A percentile compares a stretch with the other conserved stretches of the same genome.
These are phyloP conservation scores for Rhyzopertha dominica DNA, from an alignment of 1,140 invertebrate genomes.

Conservation along the genomic window DNA sequence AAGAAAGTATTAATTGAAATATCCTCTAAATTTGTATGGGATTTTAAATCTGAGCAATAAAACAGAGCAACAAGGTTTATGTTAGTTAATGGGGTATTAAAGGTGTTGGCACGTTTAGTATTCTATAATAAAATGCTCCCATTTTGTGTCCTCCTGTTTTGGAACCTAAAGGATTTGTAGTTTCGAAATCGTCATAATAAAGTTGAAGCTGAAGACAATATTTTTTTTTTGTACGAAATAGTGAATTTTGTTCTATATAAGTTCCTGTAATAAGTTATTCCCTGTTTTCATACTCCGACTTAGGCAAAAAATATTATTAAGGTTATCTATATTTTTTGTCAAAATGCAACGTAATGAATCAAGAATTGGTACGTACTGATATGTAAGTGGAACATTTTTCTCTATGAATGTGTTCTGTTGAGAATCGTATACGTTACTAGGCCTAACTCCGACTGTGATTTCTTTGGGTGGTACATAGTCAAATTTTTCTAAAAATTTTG, in stretches of 20 bases:
- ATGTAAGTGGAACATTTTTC: constrained; percentile 10
- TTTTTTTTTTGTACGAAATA: constrained; percentile 7
- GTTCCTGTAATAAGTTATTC: neutral
- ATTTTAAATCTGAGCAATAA: constrained; percentile 14
- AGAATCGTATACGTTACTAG: constrained; percentile 6
- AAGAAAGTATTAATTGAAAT: constrained; percentile 3
- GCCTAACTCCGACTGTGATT: neutral
- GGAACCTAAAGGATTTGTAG: constrained; percentile 9
- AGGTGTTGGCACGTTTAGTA: constrained; percentile 11
- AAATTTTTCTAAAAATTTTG: neutral
- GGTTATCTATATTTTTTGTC: neutral
- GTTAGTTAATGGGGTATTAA: constrained; percentile 1
- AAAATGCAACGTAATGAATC: constrained; percentile 3
- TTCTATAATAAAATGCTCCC: constrained; percentile 15
- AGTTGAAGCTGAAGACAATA: constrained; percentile 9
- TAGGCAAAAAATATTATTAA: neutral
- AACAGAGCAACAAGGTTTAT: constrained; percentile 13
- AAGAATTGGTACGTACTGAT: constrained; percentile 14
- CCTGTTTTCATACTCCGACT: too few relatives aligned
- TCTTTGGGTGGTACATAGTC: constrained; percentile 4
- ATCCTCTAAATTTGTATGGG: neutral
- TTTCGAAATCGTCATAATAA: constrained; percentile 19
- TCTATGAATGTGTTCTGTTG: constrained; percentile 5
- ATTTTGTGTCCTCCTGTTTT: constrained; percentile 19
- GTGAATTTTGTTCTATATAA: neutral